phyloP scores from a whole-genome alignment of 2,888 invertebrate genomes.

The Pristionchus fissidentatus region DNA sequence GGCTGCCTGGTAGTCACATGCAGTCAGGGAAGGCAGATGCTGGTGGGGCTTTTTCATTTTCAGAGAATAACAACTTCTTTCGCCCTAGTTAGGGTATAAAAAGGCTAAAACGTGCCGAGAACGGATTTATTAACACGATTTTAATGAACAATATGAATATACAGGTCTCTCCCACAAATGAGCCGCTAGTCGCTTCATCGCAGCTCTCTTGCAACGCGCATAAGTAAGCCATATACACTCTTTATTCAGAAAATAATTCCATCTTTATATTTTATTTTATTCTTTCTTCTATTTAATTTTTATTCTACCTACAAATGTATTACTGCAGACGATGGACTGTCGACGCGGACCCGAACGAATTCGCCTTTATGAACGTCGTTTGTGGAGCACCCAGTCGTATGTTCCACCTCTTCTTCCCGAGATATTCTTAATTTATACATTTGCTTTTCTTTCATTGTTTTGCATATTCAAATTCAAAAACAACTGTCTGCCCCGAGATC shows the following conservation, averaged over 20 bases:
- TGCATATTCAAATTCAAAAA: no score
- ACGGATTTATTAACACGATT: no score
- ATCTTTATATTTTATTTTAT: neutral
- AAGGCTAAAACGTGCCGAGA: no score
- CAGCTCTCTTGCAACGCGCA: conserved; percentile 41
- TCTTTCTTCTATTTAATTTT: neutral
- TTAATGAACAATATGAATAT: neutral
- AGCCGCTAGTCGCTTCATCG: conserved; percentile 27
- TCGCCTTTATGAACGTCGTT: conserved; percentile 48
- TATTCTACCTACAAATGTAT: neutral
- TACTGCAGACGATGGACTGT: conserved; percentile 25
- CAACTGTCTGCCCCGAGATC: no score
- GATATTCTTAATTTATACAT: no score
- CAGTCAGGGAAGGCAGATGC: conserved; percentile 44
- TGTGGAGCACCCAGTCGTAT: conserved; percentile 45
- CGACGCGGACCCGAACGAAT: conserved; percentile 46
- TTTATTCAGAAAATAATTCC: neutral
- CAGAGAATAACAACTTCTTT: no score
- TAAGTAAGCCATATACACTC: neutral
- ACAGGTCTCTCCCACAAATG: conserved; percentile 40
- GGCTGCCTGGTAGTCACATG: conserved; percentile 46
- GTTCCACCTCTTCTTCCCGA: neutral
- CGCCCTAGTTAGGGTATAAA: no score
- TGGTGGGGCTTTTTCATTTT: neutral
- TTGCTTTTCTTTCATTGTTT: no score